Percentiles rank a stretch among this genome's conserved stretches.
Evolutionary conservation across 2,888 invertebrate genomes (phyloP).

Genomic region (Diarsia mendica): DNA sequence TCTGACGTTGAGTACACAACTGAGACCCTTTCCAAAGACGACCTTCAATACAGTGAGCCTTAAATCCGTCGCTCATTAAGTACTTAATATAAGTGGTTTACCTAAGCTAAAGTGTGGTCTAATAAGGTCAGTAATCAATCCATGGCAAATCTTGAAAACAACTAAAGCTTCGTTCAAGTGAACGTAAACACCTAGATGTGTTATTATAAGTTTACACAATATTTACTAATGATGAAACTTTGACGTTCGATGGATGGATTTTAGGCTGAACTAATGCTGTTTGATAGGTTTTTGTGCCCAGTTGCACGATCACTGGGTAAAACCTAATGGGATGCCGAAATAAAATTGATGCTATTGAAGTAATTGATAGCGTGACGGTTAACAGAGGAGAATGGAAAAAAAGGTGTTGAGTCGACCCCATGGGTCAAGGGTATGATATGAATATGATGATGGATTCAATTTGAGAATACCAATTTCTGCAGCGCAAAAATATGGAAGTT

Average conservation of each 20-base stretch:
- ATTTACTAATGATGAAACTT: slow-evolving; percentile 56
- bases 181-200: slow-evolving; percentile 37
- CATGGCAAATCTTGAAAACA: slow-evolving; percentile 43
- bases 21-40: slow-evolving; percentile 21
- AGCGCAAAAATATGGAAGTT: too few species aligned
- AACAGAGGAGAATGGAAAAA: too few species aligned
- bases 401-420: too few species aligned
- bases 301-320: background rate
- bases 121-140: slow-evolving; percentile 28
- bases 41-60: slow-evolving; percentile 21
- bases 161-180: slow-evolving; percentile 43
- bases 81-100: slow-evolving; percentile 13
- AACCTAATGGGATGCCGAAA: background rate
- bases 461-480: background rate
- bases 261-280: slow-evolving; percentile 43
- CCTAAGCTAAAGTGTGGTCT: background rate
- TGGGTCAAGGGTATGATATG: too few species aligned
- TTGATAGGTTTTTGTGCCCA: slow-evolving; percentile 11
- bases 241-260: slow-evolving; percentile 40
- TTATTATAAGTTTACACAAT: slow-evolving; percentile 62
- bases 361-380: too few species aligned
- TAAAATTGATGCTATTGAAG: background rate
- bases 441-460: too few species aligned
- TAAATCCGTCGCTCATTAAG: slow-evolving; percentile 30
- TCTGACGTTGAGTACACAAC: background rate